These are phyloP conservation scores for Dendrocincla fuliginosa DNA, from an alignment of 2,797 vertebrate species.

Conservation along the genomic window DNA sequence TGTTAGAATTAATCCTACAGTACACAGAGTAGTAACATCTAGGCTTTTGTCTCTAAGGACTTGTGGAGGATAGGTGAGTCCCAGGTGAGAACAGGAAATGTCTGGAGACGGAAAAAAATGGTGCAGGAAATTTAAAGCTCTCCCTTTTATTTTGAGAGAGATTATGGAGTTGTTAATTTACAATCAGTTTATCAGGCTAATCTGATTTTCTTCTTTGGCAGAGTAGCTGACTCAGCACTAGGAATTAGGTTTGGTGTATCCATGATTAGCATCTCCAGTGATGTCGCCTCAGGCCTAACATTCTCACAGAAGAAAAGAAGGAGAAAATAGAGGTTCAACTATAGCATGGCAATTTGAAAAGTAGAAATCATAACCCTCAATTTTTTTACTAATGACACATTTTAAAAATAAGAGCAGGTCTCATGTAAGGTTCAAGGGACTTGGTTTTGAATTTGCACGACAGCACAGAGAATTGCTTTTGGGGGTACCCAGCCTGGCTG, in stretches of 20 bases:
- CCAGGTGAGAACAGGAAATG: neutral
- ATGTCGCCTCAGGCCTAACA: neutral
- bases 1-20: neutral
- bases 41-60: neutral
- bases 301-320: neutral
- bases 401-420: neutral
- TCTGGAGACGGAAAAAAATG: neutral
- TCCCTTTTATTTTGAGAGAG: neutral
- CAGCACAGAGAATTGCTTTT: neutral
- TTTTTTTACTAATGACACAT: neutral
- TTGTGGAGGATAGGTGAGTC: neutral
- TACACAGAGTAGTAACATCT: neutral
- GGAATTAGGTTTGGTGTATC: neutral
- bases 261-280: neutral
- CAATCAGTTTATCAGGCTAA: neutral
- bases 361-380: neutral
- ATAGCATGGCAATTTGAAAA: neutral
- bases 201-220: neutral
- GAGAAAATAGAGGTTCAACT: neutral
- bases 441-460: neutral
- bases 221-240: neutral
- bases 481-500: neutral
- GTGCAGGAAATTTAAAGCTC: neutral
- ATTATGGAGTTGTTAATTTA: neutral
- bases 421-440: neutral